Conservation (phyloP, 1,140 invertebrate species). For the Pseudoatta argentina region DNA sequence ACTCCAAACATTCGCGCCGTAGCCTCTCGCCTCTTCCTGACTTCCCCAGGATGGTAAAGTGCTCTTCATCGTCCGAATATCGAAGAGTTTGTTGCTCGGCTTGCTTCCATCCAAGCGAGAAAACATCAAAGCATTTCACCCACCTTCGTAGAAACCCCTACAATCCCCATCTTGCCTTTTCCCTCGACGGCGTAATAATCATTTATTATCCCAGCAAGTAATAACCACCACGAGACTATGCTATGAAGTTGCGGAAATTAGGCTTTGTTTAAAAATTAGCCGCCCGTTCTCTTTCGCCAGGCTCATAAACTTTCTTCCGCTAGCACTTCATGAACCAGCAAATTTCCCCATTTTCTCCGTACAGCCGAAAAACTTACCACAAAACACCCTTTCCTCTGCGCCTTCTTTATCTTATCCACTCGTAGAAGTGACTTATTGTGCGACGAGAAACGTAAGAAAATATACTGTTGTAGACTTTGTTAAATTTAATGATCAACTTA, state of each 20-base stretch:
- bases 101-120: slow-evolving; percentile 80
- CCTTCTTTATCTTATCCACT: background rate
- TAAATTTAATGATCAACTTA: background rate
- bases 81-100: slow-evolving; percentile 86
- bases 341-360: slow-evolving; percentile 40
- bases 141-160: slow-evolving; percentile 36
- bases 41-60: slow-evolving; percentile 69
- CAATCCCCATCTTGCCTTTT: slow-evolving; percentile 2
- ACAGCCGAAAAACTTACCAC: slow-evolving; percentile 51
- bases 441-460: slow-evolving; percentile 6
- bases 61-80: slow-evolving; percentile 86
- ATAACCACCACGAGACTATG: slow-evolving; percentile 80
- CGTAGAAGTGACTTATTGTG: background rate
- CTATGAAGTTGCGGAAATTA: slow-evolving; percentile 83
- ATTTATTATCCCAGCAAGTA: slow-evolving; percentile 84
- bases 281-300: slow-evolving; percentile 43
- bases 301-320: slow-evolving; percentile 75
- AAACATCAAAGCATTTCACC: slow-evolving; percentile 84
- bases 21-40: background rate
- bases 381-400: slow-evolving; percentile 41
- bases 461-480: background rate
- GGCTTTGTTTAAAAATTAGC: slow-evolving; percentile 87
- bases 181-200: slow-evolving; percentile 81
- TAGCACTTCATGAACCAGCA: slow-evolving; percentile 61
- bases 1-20: slow-evolving; percentile 17